phyloP scores from a whole-genome alignment of 2,113 vertebrate genomes.

The Melospiza georgiana region DNA sequence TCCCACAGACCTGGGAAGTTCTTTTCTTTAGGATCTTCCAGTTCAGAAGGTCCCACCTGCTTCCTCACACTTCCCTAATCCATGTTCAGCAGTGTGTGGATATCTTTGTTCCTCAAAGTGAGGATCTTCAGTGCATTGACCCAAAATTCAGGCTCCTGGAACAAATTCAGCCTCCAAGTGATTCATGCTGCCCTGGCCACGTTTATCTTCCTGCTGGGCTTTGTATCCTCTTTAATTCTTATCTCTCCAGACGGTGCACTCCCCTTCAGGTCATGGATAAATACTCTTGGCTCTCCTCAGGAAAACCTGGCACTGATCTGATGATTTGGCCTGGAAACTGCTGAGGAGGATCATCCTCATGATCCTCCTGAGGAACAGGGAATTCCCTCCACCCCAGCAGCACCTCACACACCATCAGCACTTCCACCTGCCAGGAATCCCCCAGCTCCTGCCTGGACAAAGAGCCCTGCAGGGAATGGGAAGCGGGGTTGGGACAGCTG shows the following conservation, averaged over 20 bases:
- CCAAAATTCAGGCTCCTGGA: neutral
- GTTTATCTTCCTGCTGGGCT: neutral
- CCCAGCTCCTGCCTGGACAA: neutral
- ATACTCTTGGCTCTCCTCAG: neutral
- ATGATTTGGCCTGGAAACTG: neutral
- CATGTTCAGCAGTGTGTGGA: neutral
- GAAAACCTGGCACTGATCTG: neutral
- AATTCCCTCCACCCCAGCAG: neutral
- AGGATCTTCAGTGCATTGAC: neutral
- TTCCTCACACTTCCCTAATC: neutral
- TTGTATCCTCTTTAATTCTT: neutral
- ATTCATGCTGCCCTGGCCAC: neutral
- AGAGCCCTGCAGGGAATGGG: neutral
- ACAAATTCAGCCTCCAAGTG: neutral
- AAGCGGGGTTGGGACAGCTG: accelerated
- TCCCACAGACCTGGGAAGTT: neutral
- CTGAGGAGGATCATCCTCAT: too few relatives aligned
- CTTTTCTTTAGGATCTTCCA: neutral
- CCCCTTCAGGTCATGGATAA: neutral
- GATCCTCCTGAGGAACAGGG: neutral
- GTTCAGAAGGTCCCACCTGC: neutral
- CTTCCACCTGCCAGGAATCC: neutral
- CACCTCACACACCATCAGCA: neutral
- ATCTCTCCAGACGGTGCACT: neutral
- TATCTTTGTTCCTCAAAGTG: neutral